Conservation (phyloP, 1,140 invertebrate species). For the Hylaeus volcanicus region DNA sequence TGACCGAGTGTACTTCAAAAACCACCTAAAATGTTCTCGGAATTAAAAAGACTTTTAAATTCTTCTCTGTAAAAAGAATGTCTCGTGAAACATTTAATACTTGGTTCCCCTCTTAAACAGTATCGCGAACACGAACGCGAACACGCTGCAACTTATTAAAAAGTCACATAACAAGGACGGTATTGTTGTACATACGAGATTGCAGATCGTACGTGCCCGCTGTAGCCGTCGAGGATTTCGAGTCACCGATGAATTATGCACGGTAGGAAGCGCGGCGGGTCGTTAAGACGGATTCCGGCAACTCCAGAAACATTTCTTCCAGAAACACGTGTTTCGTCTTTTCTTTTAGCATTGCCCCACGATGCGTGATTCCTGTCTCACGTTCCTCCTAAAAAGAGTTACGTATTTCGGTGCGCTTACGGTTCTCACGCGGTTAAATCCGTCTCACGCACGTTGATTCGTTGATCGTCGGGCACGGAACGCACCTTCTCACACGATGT, state of each 20-base stretch:
- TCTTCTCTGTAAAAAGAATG: too few relatives aligned
- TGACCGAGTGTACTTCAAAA: too few relatives aligned
- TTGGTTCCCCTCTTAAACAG: too few relatives aligned
- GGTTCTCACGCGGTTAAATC: constrained; percentile 23
- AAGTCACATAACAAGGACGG: background rate
- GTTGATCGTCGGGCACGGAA: background rate
- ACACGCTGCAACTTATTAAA: background rate
- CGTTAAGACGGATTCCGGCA: constrained; percentile 24
- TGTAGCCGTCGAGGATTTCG: background rate
- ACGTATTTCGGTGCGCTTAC: constrained; percentile 22
- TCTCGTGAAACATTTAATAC: too few relatives aligned
- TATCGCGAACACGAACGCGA: too few relatives aligned
- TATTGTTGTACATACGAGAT: background rate
- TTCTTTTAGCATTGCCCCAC: constrained; percentile 18
- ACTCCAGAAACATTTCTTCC: constrained; percentile 3
- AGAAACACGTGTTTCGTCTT: constrained; percentile 41
- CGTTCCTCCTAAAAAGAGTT: constrained; percentile 33
- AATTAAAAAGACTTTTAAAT: too few relatives aligned
- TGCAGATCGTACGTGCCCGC: background rate
- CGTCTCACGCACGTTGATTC: constrained; percentile 4
- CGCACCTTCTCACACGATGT: constrained; percentile 1
- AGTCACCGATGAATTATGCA: constrained; percentile 34
- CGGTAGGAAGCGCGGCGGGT: constrained; percentile 18
- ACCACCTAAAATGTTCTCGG: too few relatives aligned
- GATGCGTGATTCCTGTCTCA: constrained; percentile 47